Evolutionary conservation across 2,797 vertebrate species (phyloP).

Genomic region (Hypotaenidia okinawae): DNA sequence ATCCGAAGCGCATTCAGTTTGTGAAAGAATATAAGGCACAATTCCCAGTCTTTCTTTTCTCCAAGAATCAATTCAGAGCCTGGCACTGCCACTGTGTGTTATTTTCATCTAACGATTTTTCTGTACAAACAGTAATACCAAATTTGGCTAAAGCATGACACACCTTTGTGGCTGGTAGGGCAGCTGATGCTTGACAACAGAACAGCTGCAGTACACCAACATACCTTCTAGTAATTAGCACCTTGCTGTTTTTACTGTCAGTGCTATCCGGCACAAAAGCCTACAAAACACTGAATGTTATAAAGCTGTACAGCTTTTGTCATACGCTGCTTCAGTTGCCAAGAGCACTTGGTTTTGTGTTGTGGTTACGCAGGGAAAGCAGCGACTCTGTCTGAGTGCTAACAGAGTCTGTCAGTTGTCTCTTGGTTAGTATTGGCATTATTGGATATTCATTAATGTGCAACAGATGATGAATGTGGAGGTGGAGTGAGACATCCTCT

Average conservation of each 20-base stretch:
- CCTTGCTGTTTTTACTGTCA: not conserved
- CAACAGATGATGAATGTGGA: slow-evolving; percentile 29
- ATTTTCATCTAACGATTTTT: slow-evolving; percentile 14
- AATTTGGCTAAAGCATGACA: not conserved
- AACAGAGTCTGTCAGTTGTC: not conserved
- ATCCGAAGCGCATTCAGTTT: slow-evolving; percentile 31
- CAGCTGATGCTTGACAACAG: not conserved
- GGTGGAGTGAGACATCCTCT: slow-evolving; percentile 7
- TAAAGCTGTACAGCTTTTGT: not conserved
- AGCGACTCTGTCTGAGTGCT: not conserved
- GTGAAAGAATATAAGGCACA: slow-evolving; percentile 15
- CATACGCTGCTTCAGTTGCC: not conserved
- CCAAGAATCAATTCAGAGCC: not conserved
- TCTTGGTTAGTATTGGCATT: slow-evolving; percentile 11
- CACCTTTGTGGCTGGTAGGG: not conserved
- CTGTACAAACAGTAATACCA: not conserved
- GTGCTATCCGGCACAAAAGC: not conserved
- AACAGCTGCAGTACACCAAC: not conserved
- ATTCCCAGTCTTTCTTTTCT: slow-evolving; percentile 20
- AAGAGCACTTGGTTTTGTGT: not conserved
- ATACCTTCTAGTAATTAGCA: not conserved
- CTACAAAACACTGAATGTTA: not conserved
- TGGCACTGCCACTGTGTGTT: not conserved
- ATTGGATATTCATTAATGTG: slow-evolving; percentile 43
- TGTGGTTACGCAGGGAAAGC: not conserved